phyloP scores from a whole-genome alignment of 1,140 invertebrate species.

The Stratiolaelaps scimitus region DNA sequence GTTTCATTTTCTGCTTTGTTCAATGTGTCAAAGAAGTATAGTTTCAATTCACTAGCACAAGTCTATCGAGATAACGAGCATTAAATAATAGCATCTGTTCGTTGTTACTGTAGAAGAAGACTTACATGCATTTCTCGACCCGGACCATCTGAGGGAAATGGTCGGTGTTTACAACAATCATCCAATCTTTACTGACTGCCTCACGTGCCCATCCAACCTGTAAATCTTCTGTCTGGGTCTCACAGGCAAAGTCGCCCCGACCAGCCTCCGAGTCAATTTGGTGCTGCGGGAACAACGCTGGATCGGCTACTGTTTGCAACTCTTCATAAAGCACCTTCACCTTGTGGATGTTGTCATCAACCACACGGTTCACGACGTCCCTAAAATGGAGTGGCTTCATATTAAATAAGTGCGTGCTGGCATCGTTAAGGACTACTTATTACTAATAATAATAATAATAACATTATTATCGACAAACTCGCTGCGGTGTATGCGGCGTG shows the following conservation, averaged over 20 bases:
- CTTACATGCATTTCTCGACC: constrained; percentile 43
- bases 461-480: no score
- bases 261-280: constrained; percentile 34
- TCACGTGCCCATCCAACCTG: constrained; percentile 44
- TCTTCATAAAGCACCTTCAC: constrained; percentile 37
- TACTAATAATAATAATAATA: no score
- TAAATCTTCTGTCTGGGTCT: constrained; percentile 41
- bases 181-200: constrained; percentile 41
- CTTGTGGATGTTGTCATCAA: constrained; percentile 35
- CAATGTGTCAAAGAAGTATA: no score
- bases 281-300: constrained; percentile 35
- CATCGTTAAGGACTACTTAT: no score
- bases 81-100: constrained; percentile 22
- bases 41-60: no score
- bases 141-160: constrained; percentile 42
- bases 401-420: no score
- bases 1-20: no score
- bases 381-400: constrained; percentile 23
- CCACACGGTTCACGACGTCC: constrained; percentile 35
- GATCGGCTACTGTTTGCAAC: constrained; percentile 37
- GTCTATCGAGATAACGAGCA: no score
- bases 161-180: constrained; percentile 43
- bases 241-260: constrained; percentile 43
- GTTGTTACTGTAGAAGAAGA: constrained; percentile 22
- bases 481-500: no score